Evolutionary conservation across 2,797 vertebrate genomes (phyloP), one percentile per base, ranked within the genome.

Genomic region (Amblyraja radiata): DNA sequence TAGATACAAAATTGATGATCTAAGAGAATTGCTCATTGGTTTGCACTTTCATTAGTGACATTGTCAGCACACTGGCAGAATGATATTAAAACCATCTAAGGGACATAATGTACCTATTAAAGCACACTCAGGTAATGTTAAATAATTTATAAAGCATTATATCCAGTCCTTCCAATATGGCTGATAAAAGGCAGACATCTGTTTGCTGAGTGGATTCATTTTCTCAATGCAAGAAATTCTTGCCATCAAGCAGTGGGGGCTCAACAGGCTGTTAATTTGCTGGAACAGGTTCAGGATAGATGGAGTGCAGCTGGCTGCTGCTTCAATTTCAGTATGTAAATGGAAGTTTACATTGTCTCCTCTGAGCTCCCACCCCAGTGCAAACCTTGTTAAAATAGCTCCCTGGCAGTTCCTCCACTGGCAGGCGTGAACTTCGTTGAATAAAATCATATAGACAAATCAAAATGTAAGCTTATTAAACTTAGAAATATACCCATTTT

Each of bases 251-350:
- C 90, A 92, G 90, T 58, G 68, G 90, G 63, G 18, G 73, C 23
- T 92, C 90, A 92, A 92, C 90, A 74, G 90, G 68, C 90, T 76
- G 71, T 92, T 76, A 92, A 92, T 92, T 92, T 92, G 76, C 71
- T 74, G 90, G 46, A 76, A 54, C 25, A 11, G 90, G 90, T 46
- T 92, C 39, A 92, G 90, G 11, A 92, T 92, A 74, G 71, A 76
- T 76, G 39, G 90, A 76, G 73, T 76, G 71, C 71, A 92, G 36
- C 71, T 92, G 65, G 74, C 71, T 92, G 36, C 76, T 92, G 71
- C 39, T 92, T 74, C 58, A 54, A 92, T 92, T 92, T 54, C 39
- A 58, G 23, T 92, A 58, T 92, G 90, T 92, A 74, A 92, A 92
- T 92, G 23, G 5, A 74, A 28, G 21, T 92, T 92, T 92, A 92